Conservation (phyloP, 2,113 vertebrate genomes). For the Ariopsis seemanni region DNA sequence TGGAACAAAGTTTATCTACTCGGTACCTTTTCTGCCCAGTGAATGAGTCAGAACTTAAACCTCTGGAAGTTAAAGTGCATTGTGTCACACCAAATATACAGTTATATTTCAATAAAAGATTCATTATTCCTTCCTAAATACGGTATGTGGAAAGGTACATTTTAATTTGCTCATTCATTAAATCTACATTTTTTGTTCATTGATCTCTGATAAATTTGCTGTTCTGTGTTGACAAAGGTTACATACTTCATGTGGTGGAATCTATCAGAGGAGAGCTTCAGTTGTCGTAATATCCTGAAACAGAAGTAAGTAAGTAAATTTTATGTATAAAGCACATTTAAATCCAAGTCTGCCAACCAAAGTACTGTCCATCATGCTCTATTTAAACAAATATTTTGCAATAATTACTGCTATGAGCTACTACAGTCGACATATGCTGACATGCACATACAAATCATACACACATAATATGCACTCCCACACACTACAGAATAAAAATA, state of each 20-base stretch:
- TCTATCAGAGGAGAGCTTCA: background rate
- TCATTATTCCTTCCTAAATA: background rate
- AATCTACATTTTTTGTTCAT: background rate
- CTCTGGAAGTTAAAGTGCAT: background rate
- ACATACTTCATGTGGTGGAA: background rate
- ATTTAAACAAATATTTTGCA: background rate
- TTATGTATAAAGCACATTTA: background rate
- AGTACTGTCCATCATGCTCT: background rate
- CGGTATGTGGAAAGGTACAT: background rate
- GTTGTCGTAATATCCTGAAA: background rate
- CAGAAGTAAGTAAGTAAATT: background rate
- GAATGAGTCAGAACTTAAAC: background rate
- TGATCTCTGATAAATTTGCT: background rate
- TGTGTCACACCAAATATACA: background rate
- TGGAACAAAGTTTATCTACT: background rate
- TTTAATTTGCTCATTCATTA: background rate
- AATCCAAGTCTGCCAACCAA: background rate
- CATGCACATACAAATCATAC: background rate
- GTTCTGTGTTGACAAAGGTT: background rate
- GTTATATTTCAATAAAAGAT: too few species aligned
- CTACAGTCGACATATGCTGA: background rate
- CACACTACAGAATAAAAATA: background rate
- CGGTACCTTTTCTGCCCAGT: background rate
- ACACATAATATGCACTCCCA: background rate
- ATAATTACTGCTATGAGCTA: background rate